Percentiles rank a stretch among this genome's conserved stretches.
phyloP scores from a whole-genome alignment of 2,888 invertebrate genomes.

The Alviniconcha strummeri region DNA sequence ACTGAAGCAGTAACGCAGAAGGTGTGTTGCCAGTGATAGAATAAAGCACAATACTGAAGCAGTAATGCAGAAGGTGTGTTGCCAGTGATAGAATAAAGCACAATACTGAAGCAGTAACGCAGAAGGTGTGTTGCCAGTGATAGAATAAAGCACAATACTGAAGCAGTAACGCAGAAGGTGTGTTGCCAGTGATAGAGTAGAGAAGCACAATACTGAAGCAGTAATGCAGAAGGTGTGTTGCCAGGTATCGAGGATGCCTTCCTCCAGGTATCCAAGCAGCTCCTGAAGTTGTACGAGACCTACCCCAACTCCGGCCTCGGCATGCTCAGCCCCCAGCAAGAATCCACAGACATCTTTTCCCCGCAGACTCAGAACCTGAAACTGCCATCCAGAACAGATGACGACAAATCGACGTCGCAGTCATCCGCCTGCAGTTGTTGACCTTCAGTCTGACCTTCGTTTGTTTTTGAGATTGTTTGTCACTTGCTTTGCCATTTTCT shows the following conservation, averaged over 20 bases:
- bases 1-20: too few relatives aligned
- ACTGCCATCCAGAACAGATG: constrained; percentile 34
- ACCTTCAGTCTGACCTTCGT: not conserved
- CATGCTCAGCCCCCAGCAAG: constrained; percentile 40
- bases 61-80: too few relatives aligned
- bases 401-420: constrained; percentile 17
- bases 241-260: constrained; percentile 68
- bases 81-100: too few relatives aligned
- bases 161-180: too few relatives aligned
- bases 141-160: too few relatives aligned
- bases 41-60: too few relatives aligned
- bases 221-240: constrained; percentile 5
- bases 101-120: too few relatives aligned
- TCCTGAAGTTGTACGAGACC: constrained; percentile 63
- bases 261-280: constrained; percentile 60
- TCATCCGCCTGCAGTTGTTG: constrained; percentile 34
- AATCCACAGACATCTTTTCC: constrained; percentile 42
- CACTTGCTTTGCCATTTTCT: too few relatives aligned
- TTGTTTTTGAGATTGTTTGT: not conserved
- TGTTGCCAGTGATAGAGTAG: too few relatives aligned
- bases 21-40: too few relatives aligned
- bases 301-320: constrained; percentile 60
- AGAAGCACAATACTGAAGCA: too few relatives aligned
- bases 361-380: constrained; percentile 29
- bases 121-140: too few relatives aligned